Percentiles rank a stretch among this genome's conserved stretches.
phyloP scores from a whole-genome alignment of 2,797 vertebrate genomes.

The Oreonectes daqikongensis region DNA sequence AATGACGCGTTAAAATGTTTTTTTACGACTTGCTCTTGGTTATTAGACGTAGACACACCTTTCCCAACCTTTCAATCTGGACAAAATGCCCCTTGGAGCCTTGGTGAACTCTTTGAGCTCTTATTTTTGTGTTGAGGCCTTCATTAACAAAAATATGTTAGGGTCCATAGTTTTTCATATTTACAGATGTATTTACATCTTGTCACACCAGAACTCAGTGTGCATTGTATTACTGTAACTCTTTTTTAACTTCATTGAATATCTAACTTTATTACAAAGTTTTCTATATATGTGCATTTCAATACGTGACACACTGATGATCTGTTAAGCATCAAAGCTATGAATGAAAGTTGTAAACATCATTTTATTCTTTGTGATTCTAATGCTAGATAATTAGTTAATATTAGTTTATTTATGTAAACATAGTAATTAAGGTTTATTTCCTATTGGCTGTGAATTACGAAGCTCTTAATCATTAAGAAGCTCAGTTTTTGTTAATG shows the following conservation, averaged over 20 bases:
- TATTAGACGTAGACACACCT: too few species aligned
- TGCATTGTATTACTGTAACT: background rate
- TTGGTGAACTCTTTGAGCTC: constrained; percentile 5
- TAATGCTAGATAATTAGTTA: background rate
- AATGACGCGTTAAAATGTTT: background rate
- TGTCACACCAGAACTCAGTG: background rate
- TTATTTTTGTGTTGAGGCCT: background rate
- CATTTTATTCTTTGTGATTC: background rate
- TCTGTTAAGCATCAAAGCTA: too few species aligned
- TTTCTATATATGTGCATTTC: background rate
- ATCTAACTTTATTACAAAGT: too few species aligned
- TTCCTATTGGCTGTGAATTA: background rate
- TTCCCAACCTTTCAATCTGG: background rate
- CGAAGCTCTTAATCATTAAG: background rate
- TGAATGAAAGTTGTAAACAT: background rate
- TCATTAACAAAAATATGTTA: background rate
- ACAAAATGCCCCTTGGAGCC: background rate
- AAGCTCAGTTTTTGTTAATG: background rate
- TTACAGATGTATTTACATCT: background rate
- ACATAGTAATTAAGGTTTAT: background rate
- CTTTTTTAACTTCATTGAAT: background rate
- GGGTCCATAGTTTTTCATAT: background rate
- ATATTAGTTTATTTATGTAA: background rate
- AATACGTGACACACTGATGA: background rate
- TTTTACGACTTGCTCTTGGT: background rate